Evolutionary conservation across 2,888 invertebrate genomes (phyloP).

Genomic region (Microlaimidae sp.): DNA sequence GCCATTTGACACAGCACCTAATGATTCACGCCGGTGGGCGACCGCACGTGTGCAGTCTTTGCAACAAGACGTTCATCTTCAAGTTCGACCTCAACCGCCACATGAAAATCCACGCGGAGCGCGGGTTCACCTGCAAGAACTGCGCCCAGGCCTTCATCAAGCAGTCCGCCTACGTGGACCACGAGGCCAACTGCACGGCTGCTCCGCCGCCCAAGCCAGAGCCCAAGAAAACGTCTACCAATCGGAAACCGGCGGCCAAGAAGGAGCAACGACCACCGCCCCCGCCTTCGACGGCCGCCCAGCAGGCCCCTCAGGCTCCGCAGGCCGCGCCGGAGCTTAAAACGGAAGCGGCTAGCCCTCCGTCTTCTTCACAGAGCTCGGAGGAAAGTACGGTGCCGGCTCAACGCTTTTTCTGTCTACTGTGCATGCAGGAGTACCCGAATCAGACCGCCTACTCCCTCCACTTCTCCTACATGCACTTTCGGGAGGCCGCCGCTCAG

Average conservation of each 20-base stretch:
- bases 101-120: slow-evolving; percentile 34
- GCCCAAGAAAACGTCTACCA: neutral
- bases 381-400: neutral
- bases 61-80: slow-evolving; percentile 35
- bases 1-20: slow-evolving; percentile 35
- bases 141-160: slow-evolving; percentile 29
- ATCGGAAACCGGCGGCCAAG: neutral
- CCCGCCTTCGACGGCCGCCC: neutral
- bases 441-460: slow-evolving; percentile 17
- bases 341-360: neutral
- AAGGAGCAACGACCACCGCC: neutral
- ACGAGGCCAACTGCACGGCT: slow-evolving; percentile 17
- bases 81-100: slow-evolving; percentile 31
- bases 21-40: slow-evolving; percentile 22
- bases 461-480: slow-evolving; percentile 16
- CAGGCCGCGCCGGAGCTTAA: neutral
- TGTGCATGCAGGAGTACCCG: slow-evolving; percentile 19
- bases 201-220: neutral
- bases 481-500: neutral
- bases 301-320: neutral
- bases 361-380: too few species aligned
- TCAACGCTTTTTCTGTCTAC: slow-evolving; percentile 17
- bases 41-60: slow-evolving; percentile 23
- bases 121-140: slow-evolving; percentile 23
- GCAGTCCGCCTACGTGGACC: slow-evolving; percentile 22